phyloP scores from a whole-genome alignment of 2,797 vertebrate genomes.

The Labeo calbasu region DNA sequence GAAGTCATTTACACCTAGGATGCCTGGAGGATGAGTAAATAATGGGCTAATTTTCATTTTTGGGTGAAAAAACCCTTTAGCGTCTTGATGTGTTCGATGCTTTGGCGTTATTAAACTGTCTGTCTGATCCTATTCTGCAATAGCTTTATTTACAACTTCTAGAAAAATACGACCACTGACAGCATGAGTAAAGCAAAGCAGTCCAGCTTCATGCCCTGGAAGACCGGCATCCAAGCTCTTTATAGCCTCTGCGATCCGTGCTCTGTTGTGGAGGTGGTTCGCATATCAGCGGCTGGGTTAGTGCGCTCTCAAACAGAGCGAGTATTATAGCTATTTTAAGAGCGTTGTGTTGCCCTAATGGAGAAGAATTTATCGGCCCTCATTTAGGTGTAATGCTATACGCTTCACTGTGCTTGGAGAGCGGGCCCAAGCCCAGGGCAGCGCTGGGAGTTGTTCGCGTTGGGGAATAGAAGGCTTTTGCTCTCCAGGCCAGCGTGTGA shows the following conservation, averaged over 20 bases:
- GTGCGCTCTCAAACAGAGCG: constrained; percentile 59
- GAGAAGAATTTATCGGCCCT: constrained; percentile 65
- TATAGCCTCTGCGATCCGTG: constrained; percentile 32
- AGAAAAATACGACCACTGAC: background rate
- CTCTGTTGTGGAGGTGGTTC: constrained; percentile 57
- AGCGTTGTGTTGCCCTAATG: constrained; percentile 64
- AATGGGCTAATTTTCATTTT: too few relatives aligned
- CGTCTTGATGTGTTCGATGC: background rate
- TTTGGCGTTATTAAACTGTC: constrained; percentile 12
- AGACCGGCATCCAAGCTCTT: constrained; percentile 37
- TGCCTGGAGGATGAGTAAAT: too few relatives aligned
- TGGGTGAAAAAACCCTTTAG: too few relatives aligned
- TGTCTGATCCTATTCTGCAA: constrained; percentile 4
- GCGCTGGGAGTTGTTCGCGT: constrained; percentile 42
- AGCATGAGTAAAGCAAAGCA: background rate
- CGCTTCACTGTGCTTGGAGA: constrained; percentile 57
- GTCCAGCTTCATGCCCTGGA: background rate
- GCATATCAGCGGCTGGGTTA: constrained; percentile 63
- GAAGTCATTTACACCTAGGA: too few relatives aligned
- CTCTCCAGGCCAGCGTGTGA: constrained; percentile 46
- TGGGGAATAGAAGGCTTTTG: constrained; percentile 50
- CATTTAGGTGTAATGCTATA: constrained; percentile 61
- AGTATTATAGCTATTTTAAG: constrained; percentile 65
- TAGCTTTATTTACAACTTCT: constrained; percentile 14
- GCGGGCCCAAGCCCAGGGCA: constrained; percentile 53